Conservation (phyloP, 2,113 vertebrate genomes). For the Turdus rufiventris region DNA sequence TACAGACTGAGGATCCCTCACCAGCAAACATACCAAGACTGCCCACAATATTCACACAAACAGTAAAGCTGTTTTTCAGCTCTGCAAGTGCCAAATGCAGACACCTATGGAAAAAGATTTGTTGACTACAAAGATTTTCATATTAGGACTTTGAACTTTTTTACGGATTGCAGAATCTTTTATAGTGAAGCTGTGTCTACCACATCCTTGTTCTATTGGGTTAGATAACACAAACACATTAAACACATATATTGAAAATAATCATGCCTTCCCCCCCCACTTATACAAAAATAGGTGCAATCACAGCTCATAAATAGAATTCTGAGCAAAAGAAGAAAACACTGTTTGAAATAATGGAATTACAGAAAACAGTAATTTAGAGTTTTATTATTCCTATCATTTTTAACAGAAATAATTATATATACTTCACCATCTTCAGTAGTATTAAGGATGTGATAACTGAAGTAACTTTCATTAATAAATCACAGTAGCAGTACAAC, state of each 20-base stretch:
- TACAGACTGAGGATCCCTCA: background rate
- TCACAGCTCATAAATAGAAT: background rate
- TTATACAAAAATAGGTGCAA: conserved; percentile 2
- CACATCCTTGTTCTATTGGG: background rate
- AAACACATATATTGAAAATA: background rate
- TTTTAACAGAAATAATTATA: conserved; percentile 61
- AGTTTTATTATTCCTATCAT: conserved; percentile 60
- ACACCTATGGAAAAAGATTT: background rate
- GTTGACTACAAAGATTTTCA: background rate
- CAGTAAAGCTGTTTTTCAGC: background rate
- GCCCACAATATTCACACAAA: background rate
- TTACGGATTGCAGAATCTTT: background rate
- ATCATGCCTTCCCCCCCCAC: background rate
- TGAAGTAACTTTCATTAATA: conserved; percentile 62
- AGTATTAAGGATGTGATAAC: conserved; percentile 63
- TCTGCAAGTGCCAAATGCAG: background rate
- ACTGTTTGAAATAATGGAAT: conserved; percentile 39
- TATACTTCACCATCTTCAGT: conserved; percentile 45
- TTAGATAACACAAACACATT: background rate
- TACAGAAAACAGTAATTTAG: conserved; percentile 65
- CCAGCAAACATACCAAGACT: background rate
- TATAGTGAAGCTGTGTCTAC: background rate
- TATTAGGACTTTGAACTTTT: background rate
- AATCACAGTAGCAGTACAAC: conserved; percentile 57
- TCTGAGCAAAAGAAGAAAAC: conserved; percentile 47